phyloP scores from a whole-genome alignment of 64 coral and sea anemone species.

The Pocillopora damicornis region DNA sequence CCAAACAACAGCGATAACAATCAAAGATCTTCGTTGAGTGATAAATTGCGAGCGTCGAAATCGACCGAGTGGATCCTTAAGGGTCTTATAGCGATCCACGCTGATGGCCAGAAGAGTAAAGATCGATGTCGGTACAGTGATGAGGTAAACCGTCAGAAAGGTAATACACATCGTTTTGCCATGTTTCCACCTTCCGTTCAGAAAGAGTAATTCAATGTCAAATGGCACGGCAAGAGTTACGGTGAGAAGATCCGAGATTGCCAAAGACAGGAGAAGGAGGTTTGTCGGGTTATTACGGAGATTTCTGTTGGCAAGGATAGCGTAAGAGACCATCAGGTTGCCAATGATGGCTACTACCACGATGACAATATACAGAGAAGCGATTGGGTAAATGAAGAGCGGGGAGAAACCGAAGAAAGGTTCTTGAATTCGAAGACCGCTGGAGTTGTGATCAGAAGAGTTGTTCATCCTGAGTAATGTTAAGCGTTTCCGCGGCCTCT shows the following conservation, averaged over 20 bases:
- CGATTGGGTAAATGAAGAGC: background rate
- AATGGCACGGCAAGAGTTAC: conserved; percentile 61
- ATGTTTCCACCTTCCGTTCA: conserved; percentile 50
- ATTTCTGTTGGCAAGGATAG: conserved; percentile 29
- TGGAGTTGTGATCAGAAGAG: background rate
- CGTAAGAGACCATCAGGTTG: conserved; percentile 42
- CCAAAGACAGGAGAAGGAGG: conserved; percentile 54
- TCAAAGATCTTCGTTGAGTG: conserved; percentile 29
- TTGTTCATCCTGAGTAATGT: background rate
- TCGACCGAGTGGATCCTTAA: conserved; percentile 60
- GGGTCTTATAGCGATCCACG: conserved; percentile 68
- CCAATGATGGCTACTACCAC: conserved; percentile 36
- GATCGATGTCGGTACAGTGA: conserved; percentile 83
- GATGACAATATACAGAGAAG: conserved; percentile 15
- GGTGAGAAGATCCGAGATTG: conserved; percentile 55
- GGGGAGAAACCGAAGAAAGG: background rate
- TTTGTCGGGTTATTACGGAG: conserved; percentile 42
- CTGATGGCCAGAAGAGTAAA: conserved; percentile 84
- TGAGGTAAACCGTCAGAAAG: conserved; percentile 66
- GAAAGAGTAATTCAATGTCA: conserved; percentile 55
- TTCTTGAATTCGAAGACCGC: background rate
- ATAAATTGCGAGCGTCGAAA: conserved; percentile 49
- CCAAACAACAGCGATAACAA: conserved; percentile 60
- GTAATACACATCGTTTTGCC: conserved; percentile 48
- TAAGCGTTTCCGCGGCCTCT: background rate